Conservation (phyloP, 2,797 vertebrate species). For the Microtus agrestis region DNA sequence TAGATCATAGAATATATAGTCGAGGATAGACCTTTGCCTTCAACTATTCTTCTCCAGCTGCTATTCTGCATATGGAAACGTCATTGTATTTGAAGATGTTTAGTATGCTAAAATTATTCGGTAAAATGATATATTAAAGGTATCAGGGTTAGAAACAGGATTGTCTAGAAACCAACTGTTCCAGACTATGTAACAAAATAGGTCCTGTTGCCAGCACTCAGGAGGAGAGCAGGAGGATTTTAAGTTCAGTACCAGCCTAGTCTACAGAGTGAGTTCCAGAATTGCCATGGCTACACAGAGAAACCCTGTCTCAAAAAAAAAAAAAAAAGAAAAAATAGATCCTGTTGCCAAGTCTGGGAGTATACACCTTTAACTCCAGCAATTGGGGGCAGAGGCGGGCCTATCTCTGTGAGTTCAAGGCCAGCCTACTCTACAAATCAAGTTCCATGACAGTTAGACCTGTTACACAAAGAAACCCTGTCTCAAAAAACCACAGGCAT, state of each 20-base stretch:
- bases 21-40: background rate
- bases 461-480: no score
- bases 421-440: no score
- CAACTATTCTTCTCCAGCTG: slow-evolving; percentile 3
- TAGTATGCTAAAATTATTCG: slow-evolving; percentile 9
- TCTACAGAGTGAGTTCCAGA: background rate
- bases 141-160: background rate
- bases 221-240: background rate
- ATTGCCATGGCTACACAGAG: background rate
- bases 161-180: background rate
- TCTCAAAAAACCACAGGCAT: no score
- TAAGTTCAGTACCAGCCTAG: background rate
- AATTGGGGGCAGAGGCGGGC: no score
- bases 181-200: slow-evolving; percentile 38
- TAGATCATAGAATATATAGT: background rate
- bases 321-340: no score
- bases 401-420: no score
- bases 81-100: slow-evolving; percentile 28
- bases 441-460: no score
- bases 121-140: slow-evolving; percentile 35
- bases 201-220: background rate
- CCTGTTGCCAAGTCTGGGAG: no score
- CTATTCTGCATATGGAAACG: background rate
- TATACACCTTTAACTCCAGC: no score
- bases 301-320: background rate